Percentiles rank a stretch among this genome's conserved stretches.
Evolutionary conservation across 2,888 invertebrate species (phyloP).

Genomic region (Desoria tigrina): DNA sequence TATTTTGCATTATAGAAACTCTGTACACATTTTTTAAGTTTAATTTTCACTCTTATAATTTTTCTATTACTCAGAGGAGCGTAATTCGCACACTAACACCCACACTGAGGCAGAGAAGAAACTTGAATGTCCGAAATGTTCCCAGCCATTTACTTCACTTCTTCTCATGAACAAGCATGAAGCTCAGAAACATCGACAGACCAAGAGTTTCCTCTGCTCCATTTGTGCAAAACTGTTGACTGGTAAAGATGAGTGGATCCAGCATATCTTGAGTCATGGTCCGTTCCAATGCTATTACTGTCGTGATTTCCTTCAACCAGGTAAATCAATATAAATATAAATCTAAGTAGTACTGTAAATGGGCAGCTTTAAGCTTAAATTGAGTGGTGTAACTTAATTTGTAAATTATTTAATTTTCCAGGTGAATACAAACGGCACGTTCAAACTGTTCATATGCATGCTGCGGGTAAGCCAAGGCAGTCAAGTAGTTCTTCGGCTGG

Average conservation of each 20-base stretch:
- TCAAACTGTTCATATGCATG: constrained; percentile 19
- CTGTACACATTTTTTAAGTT: not conserved
- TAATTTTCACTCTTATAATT: not conserved
- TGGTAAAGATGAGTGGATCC: constrained; percentile 24
- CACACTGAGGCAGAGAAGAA: constrained; percentile 18
- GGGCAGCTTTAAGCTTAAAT: too few species aligned
- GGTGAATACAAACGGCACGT: constrained; percentile 26
- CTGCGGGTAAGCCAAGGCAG: not conserved
- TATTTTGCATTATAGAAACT: not conserved
- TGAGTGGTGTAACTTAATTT: not conserved
- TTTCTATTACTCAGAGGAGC: constrained; percentile 16
- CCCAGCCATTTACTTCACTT: constrained; percentile 24
- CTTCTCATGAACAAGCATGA: constrained; percentile 27
- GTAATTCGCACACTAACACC: constrained; percentile 17
- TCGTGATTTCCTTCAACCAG: constrained; percentile 18
- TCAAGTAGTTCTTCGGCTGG: not conserved
- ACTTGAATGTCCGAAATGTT: constrained; percentile 24
- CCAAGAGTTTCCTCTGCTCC: constrained; percentile 24
- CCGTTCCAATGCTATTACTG: constrained; percentile 29
- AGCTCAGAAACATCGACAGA: constrained; percentile 22
- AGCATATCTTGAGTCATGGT: constrained; percentile 27
- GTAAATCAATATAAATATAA: not conserved
- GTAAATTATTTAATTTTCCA: constrained; percentile 6
- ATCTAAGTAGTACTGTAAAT: not conserved
- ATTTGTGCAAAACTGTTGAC: constrained; percentile 26